These are phyloP conservation scores for Malthinus seriepunctatus DNA, from an alignment of 2,888 invertebrate species.

Conservation along the genomic window DNA sequence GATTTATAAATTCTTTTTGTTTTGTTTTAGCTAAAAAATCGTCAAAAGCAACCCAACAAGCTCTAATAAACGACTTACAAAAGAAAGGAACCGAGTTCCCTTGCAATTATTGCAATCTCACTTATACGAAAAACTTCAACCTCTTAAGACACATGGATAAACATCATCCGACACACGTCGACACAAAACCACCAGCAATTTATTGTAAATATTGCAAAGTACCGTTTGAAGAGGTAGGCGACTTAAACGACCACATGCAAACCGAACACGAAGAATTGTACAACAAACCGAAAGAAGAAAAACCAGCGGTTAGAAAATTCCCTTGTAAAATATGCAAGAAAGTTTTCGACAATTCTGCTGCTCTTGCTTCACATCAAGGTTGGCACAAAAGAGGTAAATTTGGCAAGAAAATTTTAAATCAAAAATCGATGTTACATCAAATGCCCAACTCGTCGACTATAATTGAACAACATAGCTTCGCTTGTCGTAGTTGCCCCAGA, in stretches of 20 bases:
- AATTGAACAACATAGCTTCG: conserved; percentile 40
- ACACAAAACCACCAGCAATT: conserved; percentile 31
- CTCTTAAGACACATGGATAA: conserved; percentile 52
- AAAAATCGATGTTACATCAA: conserved; percentile 52
- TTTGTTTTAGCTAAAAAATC: conserved; percentile 1
- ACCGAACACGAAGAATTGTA: conserved; percentile 41
- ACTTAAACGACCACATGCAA: conserved; percentile 47
- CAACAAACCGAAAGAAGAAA: conserved; percentile 28
- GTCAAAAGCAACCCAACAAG: not conserved
- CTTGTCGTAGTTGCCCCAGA: conserved; percentile 43
- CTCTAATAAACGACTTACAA: not conserved
- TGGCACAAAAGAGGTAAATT: conserved; percentile 63
- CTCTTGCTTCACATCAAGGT: conserved; percentile 65
- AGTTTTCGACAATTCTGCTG: conserved; percentile 61
- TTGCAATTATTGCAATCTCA: conserved; percentile 42
- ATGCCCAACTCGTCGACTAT: conserved; percentile 18
- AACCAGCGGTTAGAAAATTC: conserved; percentile 43
- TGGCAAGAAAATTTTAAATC: conserved; percentile 45
- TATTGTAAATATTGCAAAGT: conserved; percentile 50
- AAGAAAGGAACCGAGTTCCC: not conserved
- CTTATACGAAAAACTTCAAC: conserved; percentile 35
- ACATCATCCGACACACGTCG: conserved; percentile 33
- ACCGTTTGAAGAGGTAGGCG: conserved; percentile 39
- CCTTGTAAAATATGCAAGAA: conserved; percentile 69
- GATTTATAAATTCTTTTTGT: not conserved